Evolutionary conservation across 2,797 vertebrate genomes (phyloP).

Genomic region (Furcifer pardalis): DNA sequence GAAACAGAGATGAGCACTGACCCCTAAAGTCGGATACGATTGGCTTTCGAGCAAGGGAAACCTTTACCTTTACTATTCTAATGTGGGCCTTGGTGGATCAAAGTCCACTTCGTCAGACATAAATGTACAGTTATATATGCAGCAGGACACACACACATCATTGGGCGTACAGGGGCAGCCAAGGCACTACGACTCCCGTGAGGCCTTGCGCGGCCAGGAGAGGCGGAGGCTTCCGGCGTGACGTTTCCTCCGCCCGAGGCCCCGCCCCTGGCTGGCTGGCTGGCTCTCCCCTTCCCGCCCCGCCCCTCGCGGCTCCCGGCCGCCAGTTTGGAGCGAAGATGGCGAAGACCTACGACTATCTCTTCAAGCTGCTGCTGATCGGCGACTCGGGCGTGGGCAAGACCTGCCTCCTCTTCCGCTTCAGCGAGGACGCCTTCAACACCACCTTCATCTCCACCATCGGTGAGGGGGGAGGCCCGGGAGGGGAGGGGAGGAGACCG

Average conservation of each 20-base stretch:
- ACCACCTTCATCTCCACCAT: slow-evolving; percentile 98
- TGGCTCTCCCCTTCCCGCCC: not conserved
- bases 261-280: not conserved
- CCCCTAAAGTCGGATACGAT: too few relatives aligned
- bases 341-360: slow-evolving; percentile 98
- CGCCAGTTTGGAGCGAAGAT: slow-evolving; percentile 81
- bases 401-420: slow-evolving; percentile 95
- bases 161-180: too few relatives aligned
- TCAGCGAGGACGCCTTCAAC: slow-evolving; percentile 97
- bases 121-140: too few relatives aligned
- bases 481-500: slow-evolving; percentile 62
- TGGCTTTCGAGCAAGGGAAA: too few relatives aligned
- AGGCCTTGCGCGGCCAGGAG: not conserved
- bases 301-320: not conserved
- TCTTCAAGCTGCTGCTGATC: slow-evolving; percentile 96
- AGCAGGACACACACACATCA: too few relatives aligned
- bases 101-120: too few relatives aligned
- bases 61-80: too few relatives aligned
- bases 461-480: slow-evolving; percentile 87
- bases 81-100: too few relatives aligned
- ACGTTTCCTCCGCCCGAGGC: not conserved
- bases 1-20: too few relatives aligned
- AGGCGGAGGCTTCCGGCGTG: not conserved
- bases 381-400: slow-evolving; percentile 97
- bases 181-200: slow-evolving; percentile 55